Evolutionary conservation across 1,140 invertebrate species (phyloP).

Genomic region (Himalopsyche phryganea): DNA sequence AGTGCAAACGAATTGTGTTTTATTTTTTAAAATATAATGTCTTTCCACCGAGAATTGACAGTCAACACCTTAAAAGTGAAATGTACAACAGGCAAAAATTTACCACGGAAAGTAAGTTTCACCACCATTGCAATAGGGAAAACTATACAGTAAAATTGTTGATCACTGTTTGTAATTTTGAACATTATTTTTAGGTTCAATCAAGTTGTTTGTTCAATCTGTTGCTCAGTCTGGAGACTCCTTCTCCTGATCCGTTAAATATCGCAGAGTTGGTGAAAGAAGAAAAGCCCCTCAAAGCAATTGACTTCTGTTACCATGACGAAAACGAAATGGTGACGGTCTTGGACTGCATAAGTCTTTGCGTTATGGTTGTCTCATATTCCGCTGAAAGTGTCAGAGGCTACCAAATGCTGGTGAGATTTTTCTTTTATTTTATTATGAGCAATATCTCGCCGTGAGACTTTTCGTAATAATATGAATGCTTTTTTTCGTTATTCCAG

Average conservation of each 20-base stretch:
- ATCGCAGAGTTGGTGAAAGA: slow-evolving; percentile 94
- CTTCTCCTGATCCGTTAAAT: slow-evolving; percentile 89
- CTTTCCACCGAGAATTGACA: too few relatives aligned
- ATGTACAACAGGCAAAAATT: too few relatives aligned
- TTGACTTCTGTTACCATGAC: slow-evolving; percentile 96
- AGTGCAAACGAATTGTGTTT: too few relatives aligned
- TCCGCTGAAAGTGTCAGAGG: slow-evolving; percentile 91
- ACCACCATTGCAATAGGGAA: too few relatives aligned
- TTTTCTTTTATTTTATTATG: not conserved
- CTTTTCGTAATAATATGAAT: not conserved
- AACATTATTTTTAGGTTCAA: slow-evolving; percentile 64
- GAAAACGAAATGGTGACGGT: slow-evolving; percentile 93
- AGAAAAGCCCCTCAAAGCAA: slow-evolving; percentile 92
- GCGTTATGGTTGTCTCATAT: slow-evolving; percentile 97
- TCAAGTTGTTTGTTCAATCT: slow-evolving; percentile 87
- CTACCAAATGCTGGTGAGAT: slow-evolving; percentile 91
- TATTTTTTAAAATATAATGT: too few relatives aligned
- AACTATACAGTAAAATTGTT: too few relatives aligned
- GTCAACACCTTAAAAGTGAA: too few relatives aligned
- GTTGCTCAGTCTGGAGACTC: slow-evolving; percentile 86
- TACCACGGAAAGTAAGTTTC: too few relatives aligned
- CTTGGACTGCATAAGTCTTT: slow-evolving; percentile 89
- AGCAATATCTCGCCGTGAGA: not conserved
- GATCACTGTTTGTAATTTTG: too few relatives aligned
- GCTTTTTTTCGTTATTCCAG: slow-evolving; percentile 51